Conservation (phyloP, 2,113 vertebrate species). For the Hirundichthys speculiger region DNA sequence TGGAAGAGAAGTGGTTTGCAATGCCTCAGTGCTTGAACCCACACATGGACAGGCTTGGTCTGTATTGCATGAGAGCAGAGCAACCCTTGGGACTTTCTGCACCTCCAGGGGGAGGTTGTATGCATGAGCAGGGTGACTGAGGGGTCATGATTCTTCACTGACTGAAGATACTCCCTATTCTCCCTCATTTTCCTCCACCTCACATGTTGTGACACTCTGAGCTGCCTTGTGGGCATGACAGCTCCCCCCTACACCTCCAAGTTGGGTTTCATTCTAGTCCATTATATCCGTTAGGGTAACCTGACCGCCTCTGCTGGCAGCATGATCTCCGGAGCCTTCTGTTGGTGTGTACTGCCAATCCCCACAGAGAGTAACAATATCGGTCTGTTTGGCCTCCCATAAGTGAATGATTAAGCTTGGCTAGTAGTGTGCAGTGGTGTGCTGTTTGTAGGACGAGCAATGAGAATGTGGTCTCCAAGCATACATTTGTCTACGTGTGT, state of each 20-base stretch:
- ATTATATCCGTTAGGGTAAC: slow-evolving; percentile 66
- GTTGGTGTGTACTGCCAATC: slow-evolving; percentile 60
- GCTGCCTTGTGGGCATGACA: slow-evolving; percentile 55
- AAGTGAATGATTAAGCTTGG: slow-evolving; percentile 72
- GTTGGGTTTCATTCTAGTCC: slow-evolving; percentile 60
- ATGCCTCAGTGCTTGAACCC: slow-evolving; percentile 67
- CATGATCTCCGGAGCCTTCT: slow-evolving; percentile 54
- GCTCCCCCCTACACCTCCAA: slow-evolving; percentile 28
- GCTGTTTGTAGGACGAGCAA: slow-evolving; percentile 40
- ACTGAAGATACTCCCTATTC: slow-evolving; percentile 26
- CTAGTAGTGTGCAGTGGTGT: slow-evolving; percentile 46
- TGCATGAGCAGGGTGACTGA: slow-evolving; percentile 52
- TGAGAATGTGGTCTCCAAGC: slow-evolving; percentile 41
- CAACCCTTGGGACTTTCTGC: slow-evolving; percentile 30
- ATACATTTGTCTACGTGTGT: slow-evolving; percentile 39
- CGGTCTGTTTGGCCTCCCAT: slow-evolving; percentile 60
- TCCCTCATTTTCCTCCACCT: slow-evolving; percentile 17
- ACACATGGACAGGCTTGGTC: slow-evolving; percentile 51
- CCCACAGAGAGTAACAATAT: slow-evolving; percentile 69
- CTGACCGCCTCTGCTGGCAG: slow-evolving; percentile 54
- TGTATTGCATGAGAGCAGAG: slow-evolving; percentile 65
- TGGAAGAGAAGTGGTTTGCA: slow-evolving; percentile 76
- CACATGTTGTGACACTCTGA: slow-evolving; percentile 61
- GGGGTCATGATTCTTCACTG: slow-evolving; percentile 51
- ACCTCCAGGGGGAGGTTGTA: slow-evolving; percentile 41